phyloP scores from a whole-genome alignment of 2,113 vertebrate species.

The Anolis sagrei region DNA sequence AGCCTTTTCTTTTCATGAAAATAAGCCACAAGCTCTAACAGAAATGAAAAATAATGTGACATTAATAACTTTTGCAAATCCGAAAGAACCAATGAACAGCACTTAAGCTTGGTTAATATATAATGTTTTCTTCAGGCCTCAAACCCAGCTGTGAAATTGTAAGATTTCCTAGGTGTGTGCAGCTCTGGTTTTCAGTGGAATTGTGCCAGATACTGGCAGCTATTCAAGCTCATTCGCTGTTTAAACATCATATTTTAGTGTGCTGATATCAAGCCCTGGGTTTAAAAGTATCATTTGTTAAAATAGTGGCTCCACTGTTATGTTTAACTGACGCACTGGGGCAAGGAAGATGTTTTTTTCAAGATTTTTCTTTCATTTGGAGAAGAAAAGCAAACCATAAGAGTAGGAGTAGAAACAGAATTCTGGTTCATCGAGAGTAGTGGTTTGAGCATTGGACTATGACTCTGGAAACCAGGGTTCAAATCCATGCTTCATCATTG shows the following conservation, averaged over 20 bases:
- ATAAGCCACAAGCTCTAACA: constrained; percentile 3
- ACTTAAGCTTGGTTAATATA: neutral
- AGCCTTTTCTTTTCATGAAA: constrained; percentile 12
- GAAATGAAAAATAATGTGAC: constrained; percentile 7
- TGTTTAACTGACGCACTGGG: neutral
- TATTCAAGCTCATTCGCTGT: neutral
- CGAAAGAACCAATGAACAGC: neutral
- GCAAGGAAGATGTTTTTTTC: neutral
- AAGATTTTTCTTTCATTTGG: neutral
- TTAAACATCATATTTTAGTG: neutral
- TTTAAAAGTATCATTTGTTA: neutral
- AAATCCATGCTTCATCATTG: too few species aligned
- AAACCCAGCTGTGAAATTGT: neutral
- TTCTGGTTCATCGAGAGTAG: neutral
- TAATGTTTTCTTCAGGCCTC: neutral
- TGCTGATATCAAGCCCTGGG: neutral
- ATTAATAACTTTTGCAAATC: constrained; percentile 9
- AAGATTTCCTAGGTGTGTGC: neutral
- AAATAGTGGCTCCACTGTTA: neutral
- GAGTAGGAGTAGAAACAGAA: neutral
- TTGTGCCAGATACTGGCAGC: neutral
- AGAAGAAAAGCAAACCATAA: neutral
- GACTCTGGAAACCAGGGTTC: too few species aligned
- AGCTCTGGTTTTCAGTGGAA: neutral
- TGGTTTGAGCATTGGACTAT: too few species aligned